Evolutionary conservation across 2,797 vertebrate species (phyloP), one percentile per base, ranked within the genome.

Genomic region (Myotis findleyi): DNA sequence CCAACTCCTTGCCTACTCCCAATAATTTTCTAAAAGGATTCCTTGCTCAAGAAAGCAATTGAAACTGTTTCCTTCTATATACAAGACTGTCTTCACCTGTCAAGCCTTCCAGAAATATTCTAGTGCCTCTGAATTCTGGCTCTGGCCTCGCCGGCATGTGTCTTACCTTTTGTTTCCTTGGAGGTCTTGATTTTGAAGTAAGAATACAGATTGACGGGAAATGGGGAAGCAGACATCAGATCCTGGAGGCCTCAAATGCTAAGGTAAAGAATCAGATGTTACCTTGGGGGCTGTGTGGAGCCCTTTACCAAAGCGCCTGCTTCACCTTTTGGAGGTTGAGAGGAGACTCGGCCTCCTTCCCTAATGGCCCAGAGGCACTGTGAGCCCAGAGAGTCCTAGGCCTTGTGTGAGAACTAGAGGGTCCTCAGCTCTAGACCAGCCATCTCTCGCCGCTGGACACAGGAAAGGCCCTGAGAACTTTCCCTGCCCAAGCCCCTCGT

Each of bases 211-310:
- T 47, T 18, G 57, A 51, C 47, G 7, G 59, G 53, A 73, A 20
- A 66, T 33, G 20, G 27, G 11, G 57, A 49, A 80, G 25, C 44
- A 36, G 33, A 68, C 7, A 13, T 87, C 84, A 51, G 36, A 47
- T 53, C 12, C 30, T 55, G 5, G 27, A 76, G 21, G 7, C 7
- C n/a, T 68, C n/a, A 33, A 51, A 2, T 44, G 30, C 44, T 25
- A 30, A 10, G 3, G 6, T 30, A 3, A 20, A n/a, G 82, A n/a
- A 30, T 7, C 57, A 57, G 27, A 57, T 17, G 18, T 41, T 18
- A 5, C 18, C 8, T 13, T 23, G 3, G 27, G 55, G 11, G 7
- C 20, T 6, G 4, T 0, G 30, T 0, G 57, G 8, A 51, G 8
- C 2, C 59, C 14, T 30, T 18, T 18, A 30, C 36, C 41, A 10